Evolutionary conservation across 2,113 vertebrate species (phyloP), one percentile per base, ranked within the genome.

Genomic region (Ciconia maguari): DNA sequence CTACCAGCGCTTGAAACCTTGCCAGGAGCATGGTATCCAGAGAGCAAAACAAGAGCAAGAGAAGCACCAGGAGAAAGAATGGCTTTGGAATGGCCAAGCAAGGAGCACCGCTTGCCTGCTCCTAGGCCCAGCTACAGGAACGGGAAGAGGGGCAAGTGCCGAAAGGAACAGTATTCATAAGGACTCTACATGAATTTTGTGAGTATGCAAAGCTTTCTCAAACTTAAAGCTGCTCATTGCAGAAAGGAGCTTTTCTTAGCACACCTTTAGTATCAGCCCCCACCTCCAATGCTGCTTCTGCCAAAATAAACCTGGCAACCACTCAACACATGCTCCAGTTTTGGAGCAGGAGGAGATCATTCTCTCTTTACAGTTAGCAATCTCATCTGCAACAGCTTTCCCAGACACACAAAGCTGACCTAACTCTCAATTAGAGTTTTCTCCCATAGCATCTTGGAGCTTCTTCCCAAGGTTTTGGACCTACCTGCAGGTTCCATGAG

Each of bases 251-350:
- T 91, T 81, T 91, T 91, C 69, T 89, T 71, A 92, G 66, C 61
- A 69, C 49, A 87, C 52, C 87, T 96, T 94, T 65, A 86, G 57
- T 57, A 90, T 52, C 62, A 91, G 68, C n/a, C 36, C 79, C 58
- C 62, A 88, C 58, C 71, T 83, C 66, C 54, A 90, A 20, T 8
- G 29, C 66, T 71, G 4, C 66, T 93, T 93, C 75, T 90, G 90
- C 70, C 87, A 94, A 95, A 90, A 69, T 34, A 95, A 94, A 83
- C 49, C 74, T 83, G 66, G 82, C 62, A 93, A 83, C 34, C 19
- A 54, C 46, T 57, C 10, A 1, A 62, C 58, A 87, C 25, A 13
- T 10, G 48, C 70, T 85, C 57, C 83, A 79, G 69, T 71, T 94
- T 65, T 84, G 57, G 52, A 92, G 65, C 7, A 0, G 74, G 25